Conservation (phyloP, 2,888 invertebrate genomes). For the Aplocera efformata region DNA sequence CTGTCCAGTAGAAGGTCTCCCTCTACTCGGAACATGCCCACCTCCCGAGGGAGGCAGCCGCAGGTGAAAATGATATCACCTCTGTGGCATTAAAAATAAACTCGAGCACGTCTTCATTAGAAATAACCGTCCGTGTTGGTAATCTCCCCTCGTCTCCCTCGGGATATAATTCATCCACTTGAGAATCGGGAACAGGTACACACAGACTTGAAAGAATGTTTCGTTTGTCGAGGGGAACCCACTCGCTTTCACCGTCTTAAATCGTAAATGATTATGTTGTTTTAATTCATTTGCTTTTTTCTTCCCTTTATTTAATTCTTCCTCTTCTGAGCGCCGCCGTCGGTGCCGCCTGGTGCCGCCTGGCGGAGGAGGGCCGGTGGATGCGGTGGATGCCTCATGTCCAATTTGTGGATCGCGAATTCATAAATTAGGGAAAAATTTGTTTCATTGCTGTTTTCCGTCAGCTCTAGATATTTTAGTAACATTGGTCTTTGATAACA, state of each 20-base stretch:
- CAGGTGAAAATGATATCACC: constrained; percentile 63
- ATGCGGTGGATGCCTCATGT: too few species aligned
- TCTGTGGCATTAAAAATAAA: constrained; percentile 63
- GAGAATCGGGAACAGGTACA: constrained; percentile 75
- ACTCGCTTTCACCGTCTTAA: constrained; percentile 66
- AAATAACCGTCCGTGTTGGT: constrained; percentile 56
- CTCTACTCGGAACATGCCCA: not conserved
- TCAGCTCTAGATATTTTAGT: constrained; percentile 20
- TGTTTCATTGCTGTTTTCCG: constrained; percentile 41
- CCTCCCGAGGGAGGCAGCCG: constrained; percentile 32
- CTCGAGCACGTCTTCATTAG: constrained; percentile 70
- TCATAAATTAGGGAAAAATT: constrained; percentile 48
- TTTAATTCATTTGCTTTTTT: constrained; percentile 78
- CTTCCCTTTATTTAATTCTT: constrained; percentile 61
- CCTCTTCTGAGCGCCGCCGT: constrained; percentile 70
- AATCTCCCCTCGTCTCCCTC: constrained; percentile 65
- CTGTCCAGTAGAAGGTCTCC: constrained; percentile 10
- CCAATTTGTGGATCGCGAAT: constrained; percentile 43
- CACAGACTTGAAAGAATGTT: constrained; percentile 77
- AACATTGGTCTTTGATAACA: not conserved
- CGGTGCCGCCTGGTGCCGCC: too few species aligned
- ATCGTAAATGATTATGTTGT: constrained; percentile 78
- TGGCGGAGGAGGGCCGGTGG: too few species aligned
- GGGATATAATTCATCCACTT: constrained; percentile 78
- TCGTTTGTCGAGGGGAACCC: constrained; percentile 71